Conservation (phyloP, 1,140 invertebrate genomes). For the Cyclina sinensis region DNA sequence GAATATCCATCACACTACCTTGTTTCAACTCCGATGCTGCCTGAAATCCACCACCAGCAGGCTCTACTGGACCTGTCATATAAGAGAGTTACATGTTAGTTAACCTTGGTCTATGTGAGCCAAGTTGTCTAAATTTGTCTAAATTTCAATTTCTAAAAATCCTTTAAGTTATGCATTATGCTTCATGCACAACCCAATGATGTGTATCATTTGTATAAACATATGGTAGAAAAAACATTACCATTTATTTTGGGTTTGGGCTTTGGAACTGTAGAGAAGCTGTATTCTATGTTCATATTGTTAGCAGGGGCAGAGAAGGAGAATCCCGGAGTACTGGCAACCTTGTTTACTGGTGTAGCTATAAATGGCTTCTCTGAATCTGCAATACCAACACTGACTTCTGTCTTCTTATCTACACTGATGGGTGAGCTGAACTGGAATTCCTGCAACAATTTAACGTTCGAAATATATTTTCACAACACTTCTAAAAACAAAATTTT, state of each 20-base stretch:
- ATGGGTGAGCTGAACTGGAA: constrained; percentile 82
- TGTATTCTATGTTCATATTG: constrained; percentile 8
- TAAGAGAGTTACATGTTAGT: too few relatives aligned
- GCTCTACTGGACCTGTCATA: background rate
- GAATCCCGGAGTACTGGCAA: background rate
- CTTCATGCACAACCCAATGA: too few relatives aligned
- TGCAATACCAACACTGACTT: background rate
- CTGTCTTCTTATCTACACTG: constrained; percentile 68
- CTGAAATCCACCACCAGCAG: constrained; percentile 33
- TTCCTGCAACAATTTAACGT: constrained; percentile 69
- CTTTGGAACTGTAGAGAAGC: constrained; percentile 55
- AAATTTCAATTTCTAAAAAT: background rate
- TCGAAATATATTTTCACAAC: too few relatives aligned
- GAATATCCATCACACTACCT: constrained; percentile 85
- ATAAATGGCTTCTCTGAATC: background rate
- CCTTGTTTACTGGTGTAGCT: background rate
- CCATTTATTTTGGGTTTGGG: constrained; percentile 58
- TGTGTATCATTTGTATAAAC: too few relatives aligned
- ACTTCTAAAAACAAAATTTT: too few relatives aligned
- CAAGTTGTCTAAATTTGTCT: too few relatives aligned
- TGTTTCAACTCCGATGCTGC: constrained; percentile 72
- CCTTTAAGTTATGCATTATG: too few relatives aligned
- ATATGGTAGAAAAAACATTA: too few relatives aligned
- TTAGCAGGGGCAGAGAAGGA: background rate
- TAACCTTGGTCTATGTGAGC: too few relatives aligned